A percentile compares a stretch with the other conserved stretches of the same genome.
Conservation (phyloP, 2,888 invertebrate genomes). For the Drepana falcataria region DNA sequence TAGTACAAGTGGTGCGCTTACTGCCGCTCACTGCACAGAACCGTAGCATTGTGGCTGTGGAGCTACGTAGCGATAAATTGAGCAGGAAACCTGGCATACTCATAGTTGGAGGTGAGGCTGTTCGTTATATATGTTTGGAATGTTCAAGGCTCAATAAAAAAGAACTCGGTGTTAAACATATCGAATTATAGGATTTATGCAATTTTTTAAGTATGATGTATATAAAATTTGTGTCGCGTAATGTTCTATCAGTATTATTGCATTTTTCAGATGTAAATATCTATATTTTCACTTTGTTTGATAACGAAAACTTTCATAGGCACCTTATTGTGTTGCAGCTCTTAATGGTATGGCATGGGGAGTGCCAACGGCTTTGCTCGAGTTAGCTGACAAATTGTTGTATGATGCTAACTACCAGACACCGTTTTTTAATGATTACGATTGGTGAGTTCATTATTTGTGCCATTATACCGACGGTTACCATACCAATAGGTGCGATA, state of each 20-base stretch:
- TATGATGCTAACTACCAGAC: slow-evolving; percentile 63
- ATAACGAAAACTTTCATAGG: not conserved
- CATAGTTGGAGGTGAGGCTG: slow-evolving; percentile 50
- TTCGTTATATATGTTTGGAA: not conserved
- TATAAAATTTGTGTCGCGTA: too few species aligned
- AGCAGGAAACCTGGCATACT: slow-evolving; percentile 66
- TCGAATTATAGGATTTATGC: too few species aligned
- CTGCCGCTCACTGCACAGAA: slow-evolving; percentile 47
- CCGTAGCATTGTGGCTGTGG: slow-evolving; percentile 51
- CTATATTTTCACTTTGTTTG: not conserved
- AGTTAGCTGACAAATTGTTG: slow-evolving; percentile 55
- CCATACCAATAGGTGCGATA: too few species aligned
- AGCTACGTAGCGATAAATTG: slow-evolving; percentile 55
- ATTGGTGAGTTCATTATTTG: slow-evolving; percentile 46
- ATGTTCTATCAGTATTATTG: too few species aligned
- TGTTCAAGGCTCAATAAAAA: too few species aligned
- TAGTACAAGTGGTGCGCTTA: slow-evolving; percentile 36
- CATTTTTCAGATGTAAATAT: too few species aligned
- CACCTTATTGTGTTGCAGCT: slow-evolving; percentile 28
- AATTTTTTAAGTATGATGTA: too few species aligned
- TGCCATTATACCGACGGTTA: too few species aligned
- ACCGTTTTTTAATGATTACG: slow-evolving; percentile 70
- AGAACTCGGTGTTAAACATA: too few species aligned
- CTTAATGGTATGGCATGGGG: slow-evolving; percentile 69
- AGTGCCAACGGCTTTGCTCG: slow-evolving; percentile 57